Percentiles rank a stretch among this genome's conserved stretches.
Evolutionary conservation across 2,888 invertebrate species (phyloP).

Genomic region (Podabrus alpinus): DNA sequence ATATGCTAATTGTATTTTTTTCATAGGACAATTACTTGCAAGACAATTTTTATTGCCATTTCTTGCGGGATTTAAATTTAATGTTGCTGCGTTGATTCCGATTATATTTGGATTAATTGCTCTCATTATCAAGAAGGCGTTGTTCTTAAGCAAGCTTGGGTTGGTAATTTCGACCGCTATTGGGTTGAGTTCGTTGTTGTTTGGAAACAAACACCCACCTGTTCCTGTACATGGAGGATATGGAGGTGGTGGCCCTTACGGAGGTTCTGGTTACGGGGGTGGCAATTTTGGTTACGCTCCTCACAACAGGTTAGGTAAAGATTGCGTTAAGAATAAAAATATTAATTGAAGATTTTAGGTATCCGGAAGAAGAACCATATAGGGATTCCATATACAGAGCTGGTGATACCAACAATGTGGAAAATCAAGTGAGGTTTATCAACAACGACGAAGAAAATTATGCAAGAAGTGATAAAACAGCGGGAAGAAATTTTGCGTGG

Average conservation of each 20-base stretch:
- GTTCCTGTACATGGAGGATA: slow-evolving; percentile 39
- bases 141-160: slow-evolving; percentile 75
- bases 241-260: neutral
- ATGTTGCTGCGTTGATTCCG: slow-evolving; percentile 74
- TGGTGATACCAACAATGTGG: slow-evolving; percentile 27
- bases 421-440: slow-evolving; percentile 39
- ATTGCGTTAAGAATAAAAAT: neutral
- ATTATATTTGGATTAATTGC: slow-evolving; percentile 72
- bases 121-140: slow-evolving; percentile 76
- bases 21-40: slow-evolving; percentile 58
- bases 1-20: neutral
- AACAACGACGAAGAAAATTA: slow-evolving; percentile 34
- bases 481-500: slow-evolving; percentile 54
- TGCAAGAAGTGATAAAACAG: slow-evolving; percentile 21
- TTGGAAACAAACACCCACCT: slow-evolving; percentile 44
- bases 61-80: slow-evolving; percentile 79
- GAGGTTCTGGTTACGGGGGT: slow-evolving; percentile 31
- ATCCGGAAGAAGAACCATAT: slow-evolving; percentile 41
- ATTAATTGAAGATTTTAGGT: slow-evolving; percentile 31
- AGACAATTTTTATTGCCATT: slow-evolving; percentile 77
- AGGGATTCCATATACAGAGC: slow-evolving; percentile 51
- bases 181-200: slow-evolving; percentile 59
- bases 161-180: slow-evolving; percentile 72
- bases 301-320: slow-evolving; percentile 3
- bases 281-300: slow-evolving; percentile 22